A percentile compares a stretch with the other conserved stretches of the same genome.
Conservation (phyloP, 2,113 vertebrate genomes). For the Elaphurus davidianus region DNA sequence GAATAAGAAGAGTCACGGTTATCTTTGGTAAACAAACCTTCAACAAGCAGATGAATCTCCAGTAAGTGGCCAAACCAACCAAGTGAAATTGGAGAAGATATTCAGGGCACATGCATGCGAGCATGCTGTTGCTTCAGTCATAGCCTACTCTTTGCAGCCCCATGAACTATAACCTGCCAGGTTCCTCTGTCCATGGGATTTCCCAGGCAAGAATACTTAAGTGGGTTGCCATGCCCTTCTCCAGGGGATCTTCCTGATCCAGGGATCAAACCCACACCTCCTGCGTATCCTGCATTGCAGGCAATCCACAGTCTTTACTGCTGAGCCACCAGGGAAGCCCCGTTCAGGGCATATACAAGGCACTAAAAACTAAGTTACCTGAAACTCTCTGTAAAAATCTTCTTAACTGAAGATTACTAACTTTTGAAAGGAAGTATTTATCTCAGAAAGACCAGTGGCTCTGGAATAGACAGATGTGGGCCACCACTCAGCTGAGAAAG, state of each 20-base stretch:
- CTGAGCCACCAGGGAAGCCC: neutral
- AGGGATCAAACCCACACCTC: neutral
- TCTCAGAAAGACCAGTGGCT: neutral
- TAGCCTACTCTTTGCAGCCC: neutral
- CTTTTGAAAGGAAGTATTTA: neutral
- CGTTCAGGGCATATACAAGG: neutral
- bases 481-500: neutral
- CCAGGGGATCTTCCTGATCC: neutral
- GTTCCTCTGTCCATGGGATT: neutral
- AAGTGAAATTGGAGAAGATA: neutral
- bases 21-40: neutral
- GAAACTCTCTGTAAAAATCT: neutral
- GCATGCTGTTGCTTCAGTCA: neutral
- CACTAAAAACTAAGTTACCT: neutral
- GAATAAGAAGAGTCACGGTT: neutral
- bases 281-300: neutral
- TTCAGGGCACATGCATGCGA: accelerated
- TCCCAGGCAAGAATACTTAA: neutral
- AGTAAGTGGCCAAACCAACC: neutral
- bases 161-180: neutral
- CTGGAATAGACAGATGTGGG: neutral
- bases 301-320: neutral
- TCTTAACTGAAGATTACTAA: neutral
- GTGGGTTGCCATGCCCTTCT: neutral
- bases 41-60: neutral